Percentiles rank a stretch among this genome's conserved stretches.
Conservation (phyloP, 2,113 vertebrate species). For the Mirza zaza region DNA sequence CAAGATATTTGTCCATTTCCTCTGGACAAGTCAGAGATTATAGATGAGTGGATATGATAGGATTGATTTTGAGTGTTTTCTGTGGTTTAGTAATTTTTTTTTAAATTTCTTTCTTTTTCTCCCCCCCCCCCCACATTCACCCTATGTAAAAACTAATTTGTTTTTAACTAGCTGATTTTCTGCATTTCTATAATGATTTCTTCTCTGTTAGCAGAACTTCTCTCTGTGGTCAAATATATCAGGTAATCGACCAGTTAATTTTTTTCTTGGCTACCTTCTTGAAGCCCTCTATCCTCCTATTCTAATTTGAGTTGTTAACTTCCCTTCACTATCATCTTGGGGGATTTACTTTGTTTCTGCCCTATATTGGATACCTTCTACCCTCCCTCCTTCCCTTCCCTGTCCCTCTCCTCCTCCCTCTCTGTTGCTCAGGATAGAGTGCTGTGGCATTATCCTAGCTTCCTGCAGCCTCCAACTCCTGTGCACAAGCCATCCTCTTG, state of each 20-base stretch:
- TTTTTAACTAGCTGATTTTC: conserved; percentile 15
- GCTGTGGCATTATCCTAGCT: too few relatives aligned
- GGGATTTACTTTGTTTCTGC: conserved; percentile 19
- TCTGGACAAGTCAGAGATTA: not conserved
- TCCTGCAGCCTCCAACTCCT: too few relatives aligned
- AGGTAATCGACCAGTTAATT: not conserved
- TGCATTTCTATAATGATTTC: not conserved
- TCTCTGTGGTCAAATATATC: not conserved
- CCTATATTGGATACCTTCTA: not conserved
- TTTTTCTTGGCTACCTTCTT: not conserved
- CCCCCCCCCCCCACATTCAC: too few relatives aligned
- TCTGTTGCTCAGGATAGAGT: too few relatives aligned
- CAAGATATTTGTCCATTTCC: not conserved
- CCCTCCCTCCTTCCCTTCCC: too few relatives aligned
- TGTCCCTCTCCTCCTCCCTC: too few relatives aligned
- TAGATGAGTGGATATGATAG: not conserved
- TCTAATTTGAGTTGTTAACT: conserved; percentile 41
- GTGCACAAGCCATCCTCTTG: too few relatives aligned
- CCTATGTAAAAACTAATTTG: not conserved
- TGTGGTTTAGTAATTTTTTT: not conserved
- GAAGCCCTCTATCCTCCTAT: not conserved
- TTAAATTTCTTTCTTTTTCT: too few relatives aligned
- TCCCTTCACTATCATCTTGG: not conserved
- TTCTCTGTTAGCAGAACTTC: not conserved
- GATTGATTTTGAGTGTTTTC: not conserved